Percentiles rank a stretch among this genome's conserved stretches.
Evolutionary conservation across 2,888 invertebrate genomes (phyloP).

Genomic region (Asteroscopus sphinx): DNA sequence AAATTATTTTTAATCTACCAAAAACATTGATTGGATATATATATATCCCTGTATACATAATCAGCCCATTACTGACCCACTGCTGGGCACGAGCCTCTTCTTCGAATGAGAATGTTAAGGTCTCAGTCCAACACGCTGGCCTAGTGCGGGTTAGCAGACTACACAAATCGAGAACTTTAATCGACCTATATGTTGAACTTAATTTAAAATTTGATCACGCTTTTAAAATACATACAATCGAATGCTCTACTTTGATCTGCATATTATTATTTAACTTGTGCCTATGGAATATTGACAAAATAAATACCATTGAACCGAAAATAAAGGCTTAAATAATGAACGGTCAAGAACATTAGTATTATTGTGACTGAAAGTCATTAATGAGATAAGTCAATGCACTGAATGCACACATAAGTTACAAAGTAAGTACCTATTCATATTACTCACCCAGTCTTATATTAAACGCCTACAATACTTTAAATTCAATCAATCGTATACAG

Average conservation of each 20-base stretch:
- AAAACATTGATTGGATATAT: too few relatives aligned
- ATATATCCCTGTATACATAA: too few relatives aligned
- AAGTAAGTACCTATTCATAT: too few relatives aligned
- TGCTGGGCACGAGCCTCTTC: too few relatives aligned
- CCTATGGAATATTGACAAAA: slow-evolving; percentile 6
- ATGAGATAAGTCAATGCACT: slow-evolving; percentile 52
- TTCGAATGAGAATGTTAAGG: too few relatives aligned
- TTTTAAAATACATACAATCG: slow-evolving; percentile 8
- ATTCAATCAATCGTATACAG: slow-evolving; percentile 11
- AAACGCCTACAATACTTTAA: slow-evolving; percentile 35
- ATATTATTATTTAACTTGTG: slow-evolving; percentile 8
- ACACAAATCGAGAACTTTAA: too few relatives aligned
- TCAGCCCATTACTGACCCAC: too few relatives aligned
- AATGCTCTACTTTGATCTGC: slow-evolving; percentile 12
- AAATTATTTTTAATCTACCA: too few relatives aligned
- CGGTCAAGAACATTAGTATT: slow-evolving; percentile 44
- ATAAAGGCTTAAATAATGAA: slow-evolving; percentile 20
- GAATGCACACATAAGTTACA: background rate
- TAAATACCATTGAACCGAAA: slow-evolving; percentile 23
- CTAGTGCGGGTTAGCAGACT: too few relatives aligned
- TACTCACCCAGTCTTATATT: slow-evolving; percentile 12
- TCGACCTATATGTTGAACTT: background rate
- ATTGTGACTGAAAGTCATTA: slow-evolving; percentile 44
- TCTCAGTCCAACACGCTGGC: too few relatives aligned
- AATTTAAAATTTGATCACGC: background rate